These are phyloP conservation scores for Drosophila repletoides DNA, from an alignment of 1,140 invertebrate genomes.

Conservation along the genomic window DNA sequence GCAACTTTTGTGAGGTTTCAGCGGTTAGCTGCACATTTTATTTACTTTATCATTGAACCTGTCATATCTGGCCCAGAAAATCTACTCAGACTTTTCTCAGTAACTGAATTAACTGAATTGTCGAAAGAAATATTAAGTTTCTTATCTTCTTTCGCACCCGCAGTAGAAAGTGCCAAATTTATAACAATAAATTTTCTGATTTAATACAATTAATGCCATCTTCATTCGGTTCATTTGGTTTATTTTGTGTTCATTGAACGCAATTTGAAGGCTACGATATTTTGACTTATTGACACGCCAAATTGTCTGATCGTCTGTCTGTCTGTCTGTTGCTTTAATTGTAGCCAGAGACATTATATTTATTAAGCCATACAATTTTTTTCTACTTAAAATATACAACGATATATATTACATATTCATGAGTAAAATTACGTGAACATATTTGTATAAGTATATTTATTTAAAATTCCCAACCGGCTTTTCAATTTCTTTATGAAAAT, in stretches of 20 bases:
- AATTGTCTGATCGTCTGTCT: conserved; percentile 43
- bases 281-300: conserved; percentile 60
- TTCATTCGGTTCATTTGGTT: conserved; percentile 25
- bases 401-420: too few species aligned
- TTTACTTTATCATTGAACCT: neutral
- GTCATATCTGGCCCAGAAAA: neutral
- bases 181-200: conserved; percentile 49
- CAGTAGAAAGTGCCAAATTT: conserved; percentile 17
- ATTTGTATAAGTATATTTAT: too few species aligned
- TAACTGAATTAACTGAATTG: neutral
- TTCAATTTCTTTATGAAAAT: too few species aligned
- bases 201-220: conserved; percentile 46
- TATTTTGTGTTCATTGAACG: conserved; percentile 35
- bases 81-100: neutral
- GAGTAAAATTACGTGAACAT: too few species aligned
- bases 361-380: too few species aligned
- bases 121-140: neutral
- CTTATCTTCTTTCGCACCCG: neutral
- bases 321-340: too few species aligned
- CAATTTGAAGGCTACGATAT: conserved; percentile 24
- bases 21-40: neutral
- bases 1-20: neutral
- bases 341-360: conserved; percentile 37
- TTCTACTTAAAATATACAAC: too few species aligned
- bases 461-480: too few species aligned